These are phyloP conservation scores for Hypanus sabinus DNA, from an alignment of 2,113 vertebrate genomes.

Conservation along the genomic window DNA sequence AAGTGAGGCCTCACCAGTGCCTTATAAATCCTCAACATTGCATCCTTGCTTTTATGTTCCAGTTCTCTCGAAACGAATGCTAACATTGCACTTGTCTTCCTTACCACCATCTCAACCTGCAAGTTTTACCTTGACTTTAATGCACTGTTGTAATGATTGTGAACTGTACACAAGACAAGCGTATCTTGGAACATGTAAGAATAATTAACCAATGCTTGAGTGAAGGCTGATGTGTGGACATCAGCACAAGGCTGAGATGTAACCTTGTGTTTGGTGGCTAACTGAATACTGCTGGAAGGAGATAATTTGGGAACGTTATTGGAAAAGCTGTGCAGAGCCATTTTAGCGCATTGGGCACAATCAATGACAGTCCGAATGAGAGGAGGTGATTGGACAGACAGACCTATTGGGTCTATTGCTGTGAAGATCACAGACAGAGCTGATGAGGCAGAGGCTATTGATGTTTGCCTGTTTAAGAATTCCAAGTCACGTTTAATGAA, in stretches of 20 bases:
- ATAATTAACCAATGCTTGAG: no score
- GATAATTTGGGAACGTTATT: not conserved
- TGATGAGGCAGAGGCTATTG: not conserved
- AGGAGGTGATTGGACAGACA: not conserved
- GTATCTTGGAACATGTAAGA: no score
- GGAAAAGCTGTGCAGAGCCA: not conserved
- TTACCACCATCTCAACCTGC: no score
- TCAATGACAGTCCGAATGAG: not conserved
- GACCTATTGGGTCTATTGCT: not conserved
- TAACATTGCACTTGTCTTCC: no score
- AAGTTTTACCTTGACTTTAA: no score
- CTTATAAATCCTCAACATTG: no score
- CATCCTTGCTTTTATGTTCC: no score
- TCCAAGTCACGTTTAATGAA: not conserved
- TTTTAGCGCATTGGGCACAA: not conserved
- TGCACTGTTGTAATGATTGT: no score
- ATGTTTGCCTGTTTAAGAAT: not conserved
- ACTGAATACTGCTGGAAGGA: not conserved
- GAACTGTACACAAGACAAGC: no score
- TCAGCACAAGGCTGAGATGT: not conserved
- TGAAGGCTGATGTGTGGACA: not conserved
- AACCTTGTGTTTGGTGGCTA: not conserved
- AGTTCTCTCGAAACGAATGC: no score
- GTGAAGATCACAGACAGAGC: not conserved
- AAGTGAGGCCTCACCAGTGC: no score